phyloP scores from a whole-genome alignment of 2,888 invertebrate genomes.

The Athripsodes cinereus region DNA sequence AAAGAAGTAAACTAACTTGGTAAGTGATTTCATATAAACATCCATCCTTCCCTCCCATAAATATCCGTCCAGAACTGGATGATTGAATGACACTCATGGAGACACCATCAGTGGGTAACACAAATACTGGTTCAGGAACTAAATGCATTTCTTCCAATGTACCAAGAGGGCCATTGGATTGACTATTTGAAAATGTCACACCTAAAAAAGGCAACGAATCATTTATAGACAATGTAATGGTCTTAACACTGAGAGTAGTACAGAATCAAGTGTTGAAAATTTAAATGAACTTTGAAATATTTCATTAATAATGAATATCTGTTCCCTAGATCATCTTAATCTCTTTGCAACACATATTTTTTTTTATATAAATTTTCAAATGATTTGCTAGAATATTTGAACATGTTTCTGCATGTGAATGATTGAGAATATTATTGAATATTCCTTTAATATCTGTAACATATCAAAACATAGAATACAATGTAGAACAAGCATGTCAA shows the following conservation, averaged over 20 bases:
- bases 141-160: conserved; percentile 75
- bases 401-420: too few relatives aligned
- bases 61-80: conserved; percentile 79
- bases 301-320: too few relatives aligned
- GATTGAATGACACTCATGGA: conserved; percentile 78
- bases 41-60: conserved; percentile 92
- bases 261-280: conserved; percentile 27
- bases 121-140: conserved; percentile 91
- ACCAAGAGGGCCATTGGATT: conserved; percentile 45
- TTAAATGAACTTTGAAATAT: too few relatives aligned
- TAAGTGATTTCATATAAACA: conserved; percentile 92
- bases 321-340: too few relatives aligned
- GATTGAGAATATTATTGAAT: too few relatives aligned
- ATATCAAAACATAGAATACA: too few relatives aligned
- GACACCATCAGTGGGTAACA: conserved; percentile 83
- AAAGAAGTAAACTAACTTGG: conserved; percentile 53
- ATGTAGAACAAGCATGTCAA: too few relatives aligned
- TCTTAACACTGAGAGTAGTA: neutral
- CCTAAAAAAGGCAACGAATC: conserved; percentile 32
- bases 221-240: neutral
- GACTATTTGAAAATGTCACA: conserved; percentile 51
- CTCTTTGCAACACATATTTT: too few relatives aligned
- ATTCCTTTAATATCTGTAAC: too few relatives aligned
- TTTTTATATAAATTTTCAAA: too few relatives aligned
- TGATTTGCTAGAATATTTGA: too few relatives aligned